Evolutionary conservation across 2,888 invertebrate genomes (phyloP), one percentile per base, ranked within the genome.

Genomic region (Agrotis puta): DNA sequence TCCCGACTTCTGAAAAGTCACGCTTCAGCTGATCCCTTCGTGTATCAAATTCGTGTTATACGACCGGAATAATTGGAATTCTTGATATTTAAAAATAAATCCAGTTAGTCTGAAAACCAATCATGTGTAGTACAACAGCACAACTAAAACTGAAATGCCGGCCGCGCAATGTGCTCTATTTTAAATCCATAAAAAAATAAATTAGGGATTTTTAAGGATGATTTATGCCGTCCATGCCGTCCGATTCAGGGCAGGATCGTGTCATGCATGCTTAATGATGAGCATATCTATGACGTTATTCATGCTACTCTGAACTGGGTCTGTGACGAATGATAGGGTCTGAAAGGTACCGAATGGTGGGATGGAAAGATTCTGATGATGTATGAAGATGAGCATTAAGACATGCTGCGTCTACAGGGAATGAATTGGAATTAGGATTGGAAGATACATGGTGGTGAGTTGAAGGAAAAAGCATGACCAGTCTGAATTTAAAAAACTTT

Each of bases 211-310:
- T 65, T 45, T n/a, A 45, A 4, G 48, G 2, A 48, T 71, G 75
- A 71, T 74, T 56, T 75, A 72, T 72, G 47, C 57, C 51, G 39
- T 68, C 68, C 45, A 24, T 58, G 18, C 18, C 45, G 14, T 33
- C 57, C 39, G 47, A 72, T 68, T 72, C 68, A 39, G 33, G 45
- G 22, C 14, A 68, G 39, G 45, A 24, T 47, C 72, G 68, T 72
- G 76, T 20, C 9, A 6, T n/a, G 67, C 18, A 51, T 67, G 50
- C 57, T 20, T 43, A 76, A 72, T 57, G 22, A 14, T 51, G 24
- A 9, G n/a, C 16, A 66, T 33, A 48, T 56, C 13, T 56, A 14
- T 39, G 20, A 45, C 16, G 27, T 50, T 24, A 66, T 65, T 74
- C 39, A 48, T 48, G 24, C 27, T 22, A 18, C 6, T 45, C 2